Conservation (phyloP, 2,888 invertebrate genomes). For the Notocelia uddmanniana region DNA sequence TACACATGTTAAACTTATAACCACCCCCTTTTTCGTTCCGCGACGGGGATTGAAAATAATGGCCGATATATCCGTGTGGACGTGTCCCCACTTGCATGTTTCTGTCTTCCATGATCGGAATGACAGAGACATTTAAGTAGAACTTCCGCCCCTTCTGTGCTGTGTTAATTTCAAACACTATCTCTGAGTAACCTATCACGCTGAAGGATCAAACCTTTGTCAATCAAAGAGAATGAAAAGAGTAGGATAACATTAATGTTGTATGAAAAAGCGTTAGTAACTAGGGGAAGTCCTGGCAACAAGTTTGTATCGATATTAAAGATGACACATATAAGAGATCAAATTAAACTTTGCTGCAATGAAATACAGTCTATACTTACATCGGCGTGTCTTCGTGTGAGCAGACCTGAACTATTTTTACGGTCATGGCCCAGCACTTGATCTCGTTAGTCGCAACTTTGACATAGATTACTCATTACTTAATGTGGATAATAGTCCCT, state of each 20-base stretch:
- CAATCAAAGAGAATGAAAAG: no score
- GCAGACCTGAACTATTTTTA: neutral
- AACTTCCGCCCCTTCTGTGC: no score
- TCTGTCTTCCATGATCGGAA: no score
- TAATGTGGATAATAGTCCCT: neutral
- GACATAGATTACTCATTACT: constrained; percentile 10
- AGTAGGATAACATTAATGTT: neutral
- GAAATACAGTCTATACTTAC: neutral
- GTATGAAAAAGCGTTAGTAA: neutral
- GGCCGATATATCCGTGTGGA: no score
- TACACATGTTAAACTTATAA: no score
- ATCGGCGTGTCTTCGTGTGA: neutral
- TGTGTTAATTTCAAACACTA: no score
- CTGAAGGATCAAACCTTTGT: no score
- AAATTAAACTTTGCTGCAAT: neutral
- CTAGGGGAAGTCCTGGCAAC: neutral
- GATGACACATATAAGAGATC: neutral
- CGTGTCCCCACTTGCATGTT: no score
- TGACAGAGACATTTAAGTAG: no score
- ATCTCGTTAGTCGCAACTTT: constrained; percentile 5
- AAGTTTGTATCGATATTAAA: neutral
- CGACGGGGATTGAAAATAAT: no score
- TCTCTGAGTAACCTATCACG: no score
- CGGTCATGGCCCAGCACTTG: constrained; percentile 11
- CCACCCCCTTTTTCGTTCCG: no score